A percentile compares a stretch with the other conserved stretches of the same genome.
Conservation (phyloP, 64 coral and sea anemone genomes). For the Porites lutea region DNA sequence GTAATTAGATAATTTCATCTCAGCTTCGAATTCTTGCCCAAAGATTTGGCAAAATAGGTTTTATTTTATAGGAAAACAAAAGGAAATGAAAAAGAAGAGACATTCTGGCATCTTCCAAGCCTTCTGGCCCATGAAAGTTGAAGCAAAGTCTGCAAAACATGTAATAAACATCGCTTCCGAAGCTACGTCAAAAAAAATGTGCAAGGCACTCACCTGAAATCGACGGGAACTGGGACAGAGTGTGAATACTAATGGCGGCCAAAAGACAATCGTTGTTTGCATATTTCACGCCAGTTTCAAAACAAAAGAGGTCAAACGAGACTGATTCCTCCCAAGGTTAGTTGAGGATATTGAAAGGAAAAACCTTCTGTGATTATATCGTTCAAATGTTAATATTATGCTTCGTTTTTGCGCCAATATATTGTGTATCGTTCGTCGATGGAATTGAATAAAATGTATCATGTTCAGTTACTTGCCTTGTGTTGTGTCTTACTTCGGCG, state of each 20-base stretch:
- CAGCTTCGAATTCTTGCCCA: constrained; percentile 15
- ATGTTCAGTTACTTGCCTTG: too few species aligned
- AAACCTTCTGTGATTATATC: not conserved
- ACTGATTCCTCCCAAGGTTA: too few species aligned
- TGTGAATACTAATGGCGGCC: constrained; percentile 11
- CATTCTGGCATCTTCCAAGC: constrained; percentile 14
- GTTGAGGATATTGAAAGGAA: too few species aligned
- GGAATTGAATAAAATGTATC: too few species aligned
- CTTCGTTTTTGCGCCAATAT: too few species aligned
- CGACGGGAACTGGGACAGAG: not conserved
- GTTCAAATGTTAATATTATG: too few species aligned
- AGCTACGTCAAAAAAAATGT: constrained; percentile 1
- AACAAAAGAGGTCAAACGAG: too few species aligned
- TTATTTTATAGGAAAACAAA: constrained; percentile 17
- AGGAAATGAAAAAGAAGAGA: constrained; percentile 21
- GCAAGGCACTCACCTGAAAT: constrained; percentile 27
- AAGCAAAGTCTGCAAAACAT: constrained; percentile 21
- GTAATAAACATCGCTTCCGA: constrained; percentile 1
- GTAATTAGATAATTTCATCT: not conserved
- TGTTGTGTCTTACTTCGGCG: too few species aligned
- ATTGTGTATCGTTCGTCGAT: too few species aligned
- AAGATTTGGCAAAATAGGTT: constrained; percentile 23
- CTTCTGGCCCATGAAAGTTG: too few species aligned
- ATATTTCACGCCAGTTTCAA: too few species aligned
- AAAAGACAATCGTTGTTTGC: not conserved